Evolutionary conservation across 2,888 invertebrate genomes (phyloP), one percentile per base, ranked within the genome.

Genomic region (Pemphredon lugubris): DNA sequence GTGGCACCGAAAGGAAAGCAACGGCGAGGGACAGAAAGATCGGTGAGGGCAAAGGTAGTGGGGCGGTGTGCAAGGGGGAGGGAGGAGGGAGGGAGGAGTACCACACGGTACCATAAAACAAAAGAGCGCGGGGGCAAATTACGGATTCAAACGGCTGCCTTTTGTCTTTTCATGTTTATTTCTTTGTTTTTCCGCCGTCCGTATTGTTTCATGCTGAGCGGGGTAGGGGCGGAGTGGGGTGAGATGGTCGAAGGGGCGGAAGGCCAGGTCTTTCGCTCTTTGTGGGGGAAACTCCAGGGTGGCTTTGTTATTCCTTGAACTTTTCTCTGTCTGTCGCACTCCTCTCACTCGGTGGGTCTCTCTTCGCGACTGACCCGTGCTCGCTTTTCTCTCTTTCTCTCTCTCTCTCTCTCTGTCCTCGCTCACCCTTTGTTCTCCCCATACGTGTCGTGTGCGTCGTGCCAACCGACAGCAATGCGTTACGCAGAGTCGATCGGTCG

Each of bases 151-250:
- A 88, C 88, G 88, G 86, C 84, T 77, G 82, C 73, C 86, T 81
- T 88, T 88, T 89, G 88, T 88, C 85, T 86, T 84, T 84, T 79
- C 85, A 84, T 87, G 86, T 88, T 88, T 89, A 87, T 87, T 86
- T 86, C 88, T 88, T 89, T 89, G 88, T 88, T 89, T 88, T 86
- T 84, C 81, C 84, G 80, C 83, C 83, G 83, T 75, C 81, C 78
- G 86, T 84, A 87, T 89, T 89, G 88, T 89, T 87, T 86, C 77
- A 83, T 80, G 69, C 60, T 59, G 54, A 60, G 64, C 63, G 59
- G 54, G 68, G 39, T 39, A 40, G 63, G 55, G 51, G 44, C 58
- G 44, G 39, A 32, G 53, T n/a, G 34, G 14, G 20, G 42, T 48
- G 64, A 55, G 39, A 66, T 39, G 48, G 66, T 51, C 26, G 40